Conservation (phyloP, 2,113 vertebrate species). For the Emydura subglobosa region DNA sequence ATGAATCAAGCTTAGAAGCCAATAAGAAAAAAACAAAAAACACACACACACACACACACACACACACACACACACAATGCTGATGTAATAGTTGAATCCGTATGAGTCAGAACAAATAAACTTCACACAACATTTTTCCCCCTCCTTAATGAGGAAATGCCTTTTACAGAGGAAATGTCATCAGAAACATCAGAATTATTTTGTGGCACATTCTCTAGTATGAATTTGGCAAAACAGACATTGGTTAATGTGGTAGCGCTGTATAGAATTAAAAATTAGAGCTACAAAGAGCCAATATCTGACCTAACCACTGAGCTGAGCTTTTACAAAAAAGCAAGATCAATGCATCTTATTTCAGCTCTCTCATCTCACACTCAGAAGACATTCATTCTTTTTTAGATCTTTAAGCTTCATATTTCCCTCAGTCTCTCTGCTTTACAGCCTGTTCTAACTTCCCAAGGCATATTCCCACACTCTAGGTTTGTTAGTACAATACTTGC, state of each 20-base stretch:
- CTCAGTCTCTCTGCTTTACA: constrained; percentile 25
- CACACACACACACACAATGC: accelerated
- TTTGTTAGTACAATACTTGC: constrained; percentile 52
- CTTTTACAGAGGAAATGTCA: background rate
- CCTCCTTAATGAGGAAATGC: background rate
- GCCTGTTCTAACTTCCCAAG: background rate
- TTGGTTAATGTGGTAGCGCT: background rate
- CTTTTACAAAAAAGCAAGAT: background rate
- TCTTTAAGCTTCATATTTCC: background rate
- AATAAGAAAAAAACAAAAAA: background rate
- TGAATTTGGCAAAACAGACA: background rate
- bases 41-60: background rate
- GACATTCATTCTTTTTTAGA: constrained; percentile 18
- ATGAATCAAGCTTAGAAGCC: background rate
- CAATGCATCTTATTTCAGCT: background rate
- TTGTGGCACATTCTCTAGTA: accelerated
- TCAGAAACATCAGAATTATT: background rate
- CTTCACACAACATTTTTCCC: background rate
- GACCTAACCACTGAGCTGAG: background rate
- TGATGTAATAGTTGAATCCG: background rate
- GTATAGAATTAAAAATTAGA: background rate
- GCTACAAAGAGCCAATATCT: background rate
- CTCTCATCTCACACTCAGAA: background rate
- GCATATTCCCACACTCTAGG: constrained; percentile 63
- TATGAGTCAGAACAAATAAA: background rate